These are phyloP conservation scores for Eucriotettix oculatus DNA, from an alignment of 2,888 invertebrate genomes.

Conservation along the genomic window DNA sequence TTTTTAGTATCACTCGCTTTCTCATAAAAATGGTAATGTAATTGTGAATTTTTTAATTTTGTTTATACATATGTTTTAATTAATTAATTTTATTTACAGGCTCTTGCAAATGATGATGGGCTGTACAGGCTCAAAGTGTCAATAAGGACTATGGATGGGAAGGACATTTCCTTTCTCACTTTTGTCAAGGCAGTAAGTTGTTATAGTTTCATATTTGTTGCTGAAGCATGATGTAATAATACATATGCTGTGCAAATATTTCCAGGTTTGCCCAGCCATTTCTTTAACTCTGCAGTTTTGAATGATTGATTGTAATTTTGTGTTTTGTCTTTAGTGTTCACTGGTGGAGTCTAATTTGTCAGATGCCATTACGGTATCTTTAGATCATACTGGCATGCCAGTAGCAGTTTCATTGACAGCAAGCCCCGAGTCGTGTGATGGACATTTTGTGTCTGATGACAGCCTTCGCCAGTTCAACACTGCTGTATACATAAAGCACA, in stretches of 20 bases:
- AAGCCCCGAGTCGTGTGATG: conserved; percentile 30
- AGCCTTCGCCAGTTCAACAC: conserved; percentile 46
- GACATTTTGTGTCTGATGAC: conserved; percentile 24
- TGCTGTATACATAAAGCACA: conserved; percentile 59
- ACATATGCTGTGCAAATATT: neutral
- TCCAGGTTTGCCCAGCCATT: neutral
- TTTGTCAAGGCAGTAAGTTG: conserved; percentile 56
- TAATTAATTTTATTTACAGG: conserved; percentile 28
- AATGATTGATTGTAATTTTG: neutral
- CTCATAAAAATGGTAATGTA: neutral
- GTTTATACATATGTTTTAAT: no score
- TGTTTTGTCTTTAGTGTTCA: conserved; percentile 38
- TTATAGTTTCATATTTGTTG: neutral
- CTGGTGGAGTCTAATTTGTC: conserved; percentile 58
- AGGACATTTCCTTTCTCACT: conserved; percentile 50
- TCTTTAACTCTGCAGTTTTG: neutral
- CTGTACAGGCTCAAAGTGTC: conserved; percentile 58
- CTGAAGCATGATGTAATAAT: neutral
- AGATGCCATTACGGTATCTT: conserved; percentile 61
- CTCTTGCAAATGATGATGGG: conserved; percentile 45
- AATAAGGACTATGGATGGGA: conserved; percentile 48
- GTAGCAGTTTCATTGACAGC: conserved; percentile 45
- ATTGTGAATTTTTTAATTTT: conserved; percentile 4
- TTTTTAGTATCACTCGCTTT: neutral
- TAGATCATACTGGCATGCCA: conserved; percentile 64